phyloP scores from a whole-genome alignment of 2,888 invertebrate species.

The Machimus rusticus region DNA sequence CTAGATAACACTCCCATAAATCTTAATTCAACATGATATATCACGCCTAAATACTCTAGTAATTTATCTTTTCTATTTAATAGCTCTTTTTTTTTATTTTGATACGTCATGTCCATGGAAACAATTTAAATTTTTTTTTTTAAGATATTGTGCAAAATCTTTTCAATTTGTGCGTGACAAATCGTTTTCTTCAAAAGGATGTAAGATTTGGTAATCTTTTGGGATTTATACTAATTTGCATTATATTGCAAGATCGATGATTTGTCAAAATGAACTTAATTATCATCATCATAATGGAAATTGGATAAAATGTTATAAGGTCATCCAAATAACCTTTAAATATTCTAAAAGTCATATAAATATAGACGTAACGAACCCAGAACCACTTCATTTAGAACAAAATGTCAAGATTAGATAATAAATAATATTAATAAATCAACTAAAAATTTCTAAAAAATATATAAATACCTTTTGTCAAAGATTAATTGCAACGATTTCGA shows the following conservation, averaged over 20 bases:
- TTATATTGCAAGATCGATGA: neutral
- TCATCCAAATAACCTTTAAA: neutral
- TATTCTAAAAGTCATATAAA: neutral
- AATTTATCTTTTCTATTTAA: neutral
- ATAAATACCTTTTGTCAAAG: too few relatives aligned
- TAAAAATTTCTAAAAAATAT: too few relatives aligned
- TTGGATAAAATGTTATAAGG: neutral
- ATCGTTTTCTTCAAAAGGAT: neutral
- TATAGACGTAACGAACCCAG: neutral
- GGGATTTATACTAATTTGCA: neutral
- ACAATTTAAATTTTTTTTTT: neutral
- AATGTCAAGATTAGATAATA: neutral
- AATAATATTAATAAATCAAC: too few relatives aligned
- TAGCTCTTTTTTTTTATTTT: neutral
- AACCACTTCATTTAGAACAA: neutral
- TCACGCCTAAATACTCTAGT: neutral
- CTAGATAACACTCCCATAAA: neutral
- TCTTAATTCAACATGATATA: neutral
- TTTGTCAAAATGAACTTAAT: neutral
- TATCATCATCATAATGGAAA: neutral
- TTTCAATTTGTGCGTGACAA: neutral
- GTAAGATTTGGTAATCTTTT: neutral
- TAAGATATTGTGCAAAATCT: neutral
- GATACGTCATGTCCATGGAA: neutral
- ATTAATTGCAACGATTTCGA: too few relatives aligned